Evolutionary conservation across 1,140 invertebrate species (phyloP).

Genomic region (Cydia pomonella): DNA sequence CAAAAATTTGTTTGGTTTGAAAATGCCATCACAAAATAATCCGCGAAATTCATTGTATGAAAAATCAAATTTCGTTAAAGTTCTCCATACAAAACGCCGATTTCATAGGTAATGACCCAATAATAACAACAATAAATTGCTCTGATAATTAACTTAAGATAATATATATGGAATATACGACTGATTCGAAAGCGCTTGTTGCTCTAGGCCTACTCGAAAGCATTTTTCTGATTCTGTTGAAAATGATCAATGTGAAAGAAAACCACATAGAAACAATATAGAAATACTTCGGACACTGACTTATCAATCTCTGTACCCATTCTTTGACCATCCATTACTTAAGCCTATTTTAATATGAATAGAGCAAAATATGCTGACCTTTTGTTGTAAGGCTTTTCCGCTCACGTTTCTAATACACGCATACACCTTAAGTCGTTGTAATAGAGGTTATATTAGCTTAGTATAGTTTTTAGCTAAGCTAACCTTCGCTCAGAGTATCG

Average conservation of each 20-base stretch:
- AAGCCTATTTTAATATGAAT: conserved; percentile 32
- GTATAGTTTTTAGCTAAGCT: background rate
- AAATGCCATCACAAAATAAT: no score
- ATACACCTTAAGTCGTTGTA: background rate
- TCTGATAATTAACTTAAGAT: no score
- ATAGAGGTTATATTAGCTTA: background rate
- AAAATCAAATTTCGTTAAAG: no score
- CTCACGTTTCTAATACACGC: background rate
- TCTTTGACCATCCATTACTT: conserved; percentile 17
- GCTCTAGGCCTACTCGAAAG: no score
- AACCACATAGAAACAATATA: background rate
- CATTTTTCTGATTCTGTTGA: no score
- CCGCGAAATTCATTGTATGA: no score
- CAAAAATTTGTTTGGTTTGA: no score
- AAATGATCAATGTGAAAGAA: background rate
- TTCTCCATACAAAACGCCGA: no score
- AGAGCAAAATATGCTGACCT: conserved; percentile 31
- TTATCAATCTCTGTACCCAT: conserved; percentile 1
- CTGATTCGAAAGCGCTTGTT: no score
- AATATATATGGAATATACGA: no score
- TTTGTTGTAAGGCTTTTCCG: conserved; percentile 26
- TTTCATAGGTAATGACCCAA: no score
- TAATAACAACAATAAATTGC: no score
- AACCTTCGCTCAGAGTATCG: conserved; percentile 15
- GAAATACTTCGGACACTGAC: background rate